phyloP scores from a whole-genome alignment of 2,888 invertebrate genomes.

The Brachyptera risi region DNA sequence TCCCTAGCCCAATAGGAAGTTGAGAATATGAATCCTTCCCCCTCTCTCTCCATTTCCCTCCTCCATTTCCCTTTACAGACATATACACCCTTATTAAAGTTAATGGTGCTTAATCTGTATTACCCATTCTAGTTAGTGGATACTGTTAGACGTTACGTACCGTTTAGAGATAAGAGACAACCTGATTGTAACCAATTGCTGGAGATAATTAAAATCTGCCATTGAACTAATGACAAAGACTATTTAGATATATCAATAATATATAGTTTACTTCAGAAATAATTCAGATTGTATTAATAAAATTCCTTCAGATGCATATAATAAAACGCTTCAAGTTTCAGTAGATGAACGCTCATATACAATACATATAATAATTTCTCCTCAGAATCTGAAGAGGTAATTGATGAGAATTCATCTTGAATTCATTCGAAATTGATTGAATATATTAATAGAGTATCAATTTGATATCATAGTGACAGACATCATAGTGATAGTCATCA shows the following conservation, averaged over 20 bases:
- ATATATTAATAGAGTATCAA: too few relatives aligned
- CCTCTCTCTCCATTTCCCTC: slow-evolving; percentile 3
- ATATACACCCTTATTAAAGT: slow-evolving; percentile 22
- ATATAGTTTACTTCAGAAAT: too few relatives aligned
- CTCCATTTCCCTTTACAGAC: neutral
- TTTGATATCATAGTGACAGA: too few relatives aligned
- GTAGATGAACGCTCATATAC: too few relatives aligned
- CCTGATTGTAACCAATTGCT: slow-evolving; percentile 33
- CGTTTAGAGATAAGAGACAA: slow-evolving; percentile 29
- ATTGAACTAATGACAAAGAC: slow-evolving; percentile 29
- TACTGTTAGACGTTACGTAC: neutral
- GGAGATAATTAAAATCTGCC: slow-evolving; percentile 33
- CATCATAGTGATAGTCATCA: too few relatives aligned
- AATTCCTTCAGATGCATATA: too few relatives aligned
- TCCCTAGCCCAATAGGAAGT: slow-evolving; percentile 3
- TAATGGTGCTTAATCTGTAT: slow-evolving; percentile 28
- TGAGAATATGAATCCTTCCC: neutral
- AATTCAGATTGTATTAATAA: too few relatives aligned
- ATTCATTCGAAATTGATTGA: too few relatives aligned
- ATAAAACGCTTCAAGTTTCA: too few relatives aligned
- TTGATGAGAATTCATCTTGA: too few relatives aligned
- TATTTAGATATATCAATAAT: slow-evolving; percentile 28
- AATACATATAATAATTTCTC: too few relatives aligned
- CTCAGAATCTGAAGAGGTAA: too few relatives aligned
- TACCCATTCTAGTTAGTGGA: slow-evolving; percentile 2